phyloP scores from a whole-genome alignment of 1,140 invertebrate species.

The Drosophila nikananu region DNA sequence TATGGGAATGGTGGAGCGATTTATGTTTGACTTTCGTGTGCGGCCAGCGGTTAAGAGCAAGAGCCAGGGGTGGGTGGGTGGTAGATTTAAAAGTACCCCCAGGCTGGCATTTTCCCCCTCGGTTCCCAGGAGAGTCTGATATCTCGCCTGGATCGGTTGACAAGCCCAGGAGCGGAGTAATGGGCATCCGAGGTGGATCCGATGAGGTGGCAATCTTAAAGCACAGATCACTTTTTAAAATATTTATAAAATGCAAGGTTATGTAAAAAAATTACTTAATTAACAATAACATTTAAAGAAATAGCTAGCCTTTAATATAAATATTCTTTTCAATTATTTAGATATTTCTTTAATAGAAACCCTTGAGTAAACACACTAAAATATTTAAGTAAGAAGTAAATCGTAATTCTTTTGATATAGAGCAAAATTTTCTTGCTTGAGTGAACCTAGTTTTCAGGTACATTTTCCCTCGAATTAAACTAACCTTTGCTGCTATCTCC shows the following conservation, averaged over 20 bases:
- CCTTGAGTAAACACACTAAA: background rate
- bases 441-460: background rate
- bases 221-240: background rate
- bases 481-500: slow-evolving; percentile 1
- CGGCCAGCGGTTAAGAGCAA: slow-evolving; percentile 64
- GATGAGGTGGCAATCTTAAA: background rate
- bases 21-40: slow-evolving; percentile 82
- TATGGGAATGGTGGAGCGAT: slow-evolving; percentile 58
- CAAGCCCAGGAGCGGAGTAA: slow-evolving; percentile 3
- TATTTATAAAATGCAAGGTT: background rate
- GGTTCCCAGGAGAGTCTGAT: slow-evolving; percentile 24
- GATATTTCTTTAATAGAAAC: too few relatives aligned
- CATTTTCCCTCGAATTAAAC: background rate
- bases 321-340: too few relatives aligned
- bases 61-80: slow-evolving; percentile 46
- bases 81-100: slow-evolving; percentile 63
- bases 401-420: background rate
- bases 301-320: too few relatives aligned
- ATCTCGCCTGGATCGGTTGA: slow-evolving; percentile 48
- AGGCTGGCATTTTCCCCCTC: slow-evolving; percentile 8
- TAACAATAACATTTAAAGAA: too few relatives aligned
- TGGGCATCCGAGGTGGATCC: background rate
- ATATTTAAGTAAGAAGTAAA: background rate
- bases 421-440: background rate
- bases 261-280: background rate